Conservation (phyloP, 2,113 vertebrate species). For the Hyaena hyaena region DNA sequence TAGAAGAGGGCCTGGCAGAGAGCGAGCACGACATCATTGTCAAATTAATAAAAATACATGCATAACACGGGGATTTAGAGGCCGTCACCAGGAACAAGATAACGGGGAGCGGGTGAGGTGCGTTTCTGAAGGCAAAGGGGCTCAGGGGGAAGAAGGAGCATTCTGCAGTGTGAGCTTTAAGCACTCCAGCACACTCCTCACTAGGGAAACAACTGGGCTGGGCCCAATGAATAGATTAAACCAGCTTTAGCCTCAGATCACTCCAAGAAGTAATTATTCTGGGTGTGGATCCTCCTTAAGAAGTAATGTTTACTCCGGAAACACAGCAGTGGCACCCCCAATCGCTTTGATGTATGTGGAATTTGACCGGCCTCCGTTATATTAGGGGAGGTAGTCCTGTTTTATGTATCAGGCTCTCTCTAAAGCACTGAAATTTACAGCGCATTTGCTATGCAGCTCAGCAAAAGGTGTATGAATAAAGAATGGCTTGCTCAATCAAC, state of each 20-base stretch:
- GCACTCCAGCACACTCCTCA: neutral
- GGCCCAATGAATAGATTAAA: neutral
- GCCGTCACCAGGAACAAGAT: neutral
- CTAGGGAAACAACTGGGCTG: neutral
- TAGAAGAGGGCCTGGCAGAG: neutral
- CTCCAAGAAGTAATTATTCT: slow-evolving; percentile 69
- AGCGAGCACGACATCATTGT: neutral
- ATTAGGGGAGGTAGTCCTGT: slow-evolving; percentile 23
- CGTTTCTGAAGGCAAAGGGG: neutral
- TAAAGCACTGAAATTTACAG: slow-evolving; percentile 47
- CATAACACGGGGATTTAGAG: neutral
- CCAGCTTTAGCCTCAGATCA: slow-evolving; percentile 54
- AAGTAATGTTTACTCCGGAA: slow-evolving; percentile 76
- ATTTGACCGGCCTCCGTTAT: slow-evolving; percentile 13
- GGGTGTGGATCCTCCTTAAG: slow-evolving; percentile 64
- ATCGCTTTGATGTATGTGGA: slow-evolving; percentile 70
- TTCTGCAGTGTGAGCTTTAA: neutral
- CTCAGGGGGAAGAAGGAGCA: neutral
- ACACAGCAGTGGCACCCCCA: slow-evolving; percentile 65
- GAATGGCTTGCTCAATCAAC: slow-evolving; percentile 52
- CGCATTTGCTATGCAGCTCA: slow-evolving; percentile 6
- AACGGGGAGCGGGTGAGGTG: neutral
- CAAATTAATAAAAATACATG: neutral
- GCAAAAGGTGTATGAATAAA: slow-evolving; percentile 75
- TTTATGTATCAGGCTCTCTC: neutral